Conservation (phyloP, 2,113 vertebrate species). For the Aldabrachelys gigantea region DNA sequence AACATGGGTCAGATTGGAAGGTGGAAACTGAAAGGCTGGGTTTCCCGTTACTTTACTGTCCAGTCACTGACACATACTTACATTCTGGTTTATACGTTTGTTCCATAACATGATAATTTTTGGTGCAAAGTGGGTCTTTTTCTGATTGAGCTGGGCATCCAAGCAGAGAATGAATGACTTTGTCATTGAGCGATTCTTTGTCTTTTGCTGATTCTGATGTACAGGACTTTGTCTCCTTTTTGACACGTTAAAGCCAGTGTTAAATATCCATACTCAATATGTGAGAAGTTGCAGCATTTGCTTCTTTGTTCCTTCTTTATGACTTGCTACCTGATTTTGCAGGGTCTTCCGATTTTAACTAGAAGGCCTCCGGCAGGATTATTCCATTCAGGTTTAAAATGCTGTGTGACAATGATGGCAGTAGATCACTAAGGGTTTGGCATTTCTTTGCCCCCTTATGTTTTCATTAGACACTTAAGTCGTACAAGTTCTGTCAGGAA, state of each 20-base stretch:
- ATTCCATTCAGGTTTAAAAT: neutral
- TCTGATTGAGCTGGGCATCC: neutral
- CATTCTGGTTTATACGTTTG: neutral
- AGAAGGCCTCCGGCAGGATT: neutral
- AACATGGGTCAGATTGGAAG: neutral
- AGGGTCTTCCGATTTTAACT: neutral
- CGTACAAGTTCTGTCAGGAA: neutral
- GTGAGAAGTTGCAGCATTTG: neutral
- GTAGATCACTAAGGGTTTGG: neutral
- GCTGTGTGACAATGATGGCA: neutral
- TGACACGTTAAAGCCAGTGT: neutral
- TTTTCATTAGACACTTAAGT: neutral
- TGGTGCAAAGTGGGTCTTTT: neutral
- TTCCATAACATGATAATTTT: neutral
- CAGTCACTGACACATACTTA: neutral
- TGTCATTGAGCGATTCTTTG: neutral
- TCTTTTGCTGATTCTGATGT: slow-evolving; percentile 2
- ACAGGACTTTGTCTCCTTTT: neutral
- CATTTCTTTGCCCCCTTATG: neutral
- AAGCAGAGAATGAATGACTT: slow-evolving; percentile 2
- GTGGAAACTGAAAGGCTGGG: neutral
- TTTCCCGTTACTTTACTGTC: neutral
- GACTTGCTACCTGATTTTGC: neutral
- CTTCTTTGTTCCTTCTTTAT: neutral
- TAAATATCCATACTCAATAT: neutral